These are phyloP conservation scores for Nannoperca obscura DNA, from an alignment of 2,797 vertebrate species.

Conservation along the genomic window DNA sequence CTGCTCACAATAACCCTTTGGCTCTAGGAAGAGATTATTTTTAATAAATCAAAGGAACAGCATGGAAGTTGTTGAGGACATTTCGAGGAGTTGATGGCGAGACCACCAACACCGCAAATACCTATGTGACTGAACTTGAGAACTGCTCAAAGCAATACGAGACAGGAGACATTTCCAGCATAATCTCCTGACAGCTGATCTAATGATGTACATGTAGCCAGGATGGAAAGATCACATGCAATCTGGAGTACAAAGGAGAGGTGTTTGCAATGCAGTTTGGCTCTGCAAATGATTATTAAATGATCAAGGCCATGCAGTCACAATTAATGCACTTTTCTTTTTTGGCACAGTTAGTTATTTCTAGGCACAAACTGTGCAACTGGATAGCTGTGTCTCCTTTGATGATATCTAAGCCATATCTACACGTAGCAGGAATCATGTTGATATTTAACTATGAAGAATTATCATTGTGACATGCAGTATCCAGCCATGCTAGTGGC, in stretches of 20 bases:
- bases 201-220: constrained; percentile 38
- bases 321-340: constrained; percentile 1
- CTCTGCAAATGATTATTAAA: constrained; percentile 20
- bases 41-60: constrained; percentile 58
- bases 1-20: constrained; percentile 40
- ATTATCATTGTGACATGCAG: neutral
- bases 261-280: neutral
- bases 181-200: constrained; percentile 19
- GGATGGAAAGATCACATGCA: constrained; percentile 31
- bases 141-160: neutral
- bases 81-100: constrained; percentile 26
- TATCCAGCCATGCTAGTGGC: neutral
- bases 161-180: constrained; percentile 10
- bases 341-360: constrained; percentile 7
- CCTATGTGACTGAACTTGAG: constrained; percentile 15
- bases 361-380: neutral
- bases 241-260: constrained; percentile 1
- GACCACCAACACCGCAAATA: constrained; percentile 20
- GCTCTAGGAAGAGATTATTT: constrained; percentile 46
- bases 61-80: constrained; percentile 41
- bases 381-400: constrained; percentile 8
- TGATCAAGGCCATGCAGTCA: constrained; percentile 19
- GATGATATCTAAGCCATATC: constrained; percentile 3
- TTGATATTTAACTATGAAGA: constrained; percentile 1
- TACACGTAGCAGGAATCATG: neutral